Conservation (phyloP, 2,113 vertebrate genomes). For the Solea solea region DNA sequence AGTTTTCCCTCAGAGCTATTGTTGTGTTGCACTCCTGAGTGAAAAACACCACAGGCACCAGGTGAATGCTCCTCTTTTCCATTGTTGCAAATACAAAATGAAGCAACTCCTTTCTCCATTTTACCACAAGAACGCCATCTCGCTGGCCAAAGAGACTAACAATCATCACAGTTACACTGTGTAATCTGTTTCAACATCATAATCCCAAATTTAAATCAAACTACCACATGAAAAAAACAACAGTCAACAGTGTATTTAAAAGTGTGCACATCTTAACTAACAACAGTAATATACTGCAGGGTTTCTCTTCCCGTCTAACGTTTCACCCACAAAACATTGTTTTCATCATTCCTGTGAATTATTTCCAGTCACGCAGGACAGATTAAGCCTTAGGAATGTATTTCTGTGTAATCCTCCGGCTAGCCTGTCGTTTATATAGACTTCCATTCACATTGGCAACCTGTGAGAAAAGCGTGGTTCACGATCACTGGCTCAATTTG, state of each 20-base stretch:
- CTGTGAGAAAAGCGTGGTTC: conserved; percentile 44
- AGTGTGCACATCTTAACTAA: neutral
- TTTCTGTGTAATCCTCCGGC: conserved; percentile 66
- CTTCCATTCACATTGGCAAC: conserved; percentile 15
- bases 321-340: conserved; percentile 21
- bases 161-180: too few species aligned
- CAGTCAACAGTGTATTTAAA: neutral
- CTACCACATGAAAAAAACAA: too few species aligned
- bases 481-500: conserved; percentile 28
- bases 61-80: too few species aligned
- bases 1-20: too few species aligned
- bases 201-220: too few species aligned
- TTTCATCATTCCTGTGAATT: conserved; percentile 38
- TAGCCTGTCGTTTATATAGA: conserved; percentile 30
- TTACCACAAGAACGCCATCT: too few species aligned
- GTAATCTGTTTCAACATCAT: too few species aligned
- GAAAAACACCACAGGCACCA: too few species aligned
- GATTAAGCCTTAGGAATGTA: conserved; percentile 76
- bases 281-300: neutral
- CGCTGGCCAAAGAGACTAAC: too few species aligned
- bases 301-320: neutral
- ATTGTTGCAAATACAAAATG: too few species aligned
- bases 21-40: too few species aligned
- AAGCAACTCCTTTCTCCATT: too few species aligned
- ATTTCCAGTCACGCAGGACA: conserved; percentile 72